These are phyloP conservation scores for Agapostemon virescens DNA, from an alignment of 2,888 invertebrate species.

Conservation along the genomic window DNA sequence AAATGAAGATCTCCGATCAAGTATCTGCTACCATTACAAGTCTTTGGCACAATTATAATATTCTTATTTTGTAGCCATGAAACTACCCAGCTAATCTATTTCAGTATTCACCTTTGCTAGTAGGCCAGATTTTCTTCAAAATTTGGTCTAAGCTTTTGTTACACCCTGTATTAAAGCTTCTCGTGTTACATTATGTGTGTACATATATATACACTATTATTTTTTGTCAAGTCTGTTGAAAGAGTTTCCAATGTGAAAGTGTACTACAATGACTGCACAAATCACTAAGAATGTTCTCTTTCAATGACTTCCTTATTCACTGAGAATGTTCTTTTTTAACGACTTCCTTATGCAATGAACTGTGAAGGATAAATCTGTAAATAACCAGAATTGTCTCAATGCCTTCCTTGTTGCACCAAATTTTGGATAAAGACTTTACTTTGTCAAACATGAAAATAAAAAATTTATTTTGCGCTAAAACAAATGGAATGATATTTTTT, in stretches of 20 bases:
- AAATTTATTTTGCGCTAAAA: neutral
- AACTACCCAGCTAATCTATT: constrained; percentile 74
- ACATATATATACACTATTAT: neutral
- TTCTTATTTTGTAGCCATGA: constrained; percentile 66
- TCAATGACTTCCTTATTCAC: constrained; percentile 42
- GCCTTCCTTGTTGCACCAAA: neutral
- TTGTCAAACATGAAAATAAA: neutral
- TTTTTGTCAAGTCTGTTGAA: neutral
- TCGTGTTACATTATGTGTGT: neutral
- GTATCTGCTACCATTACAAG: neutral
- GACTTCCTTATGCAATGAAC: constrained; percentile 42
- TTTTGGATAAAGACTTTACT: neutral
- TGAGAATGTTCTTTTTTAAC: too few species aligned
- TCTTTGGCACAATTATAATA: constrained; percentile 74
- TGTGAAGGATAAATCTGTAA: constrained; percentile 25
- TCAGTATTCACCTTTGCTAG: constrained; percentile 65
- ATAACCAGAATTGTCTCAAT: neutral
- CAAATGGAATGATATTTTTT: neutral
- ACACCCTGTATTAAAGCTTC: neutral
- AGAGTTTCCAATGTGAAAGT: constrained; percentile 2
- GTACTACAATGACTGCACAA: constrained; percentile 3
- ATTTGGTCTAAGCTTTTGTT: constrained; percentile 25
- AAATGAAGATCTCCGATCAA: neutral
- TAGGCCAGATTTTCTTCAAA: constrained; percentile 52
- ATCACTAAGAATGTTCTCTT: neutral